Conservation (phyloP, 2,113 vertebrate species). For the Brachionichthys hirsutus region DNA sequence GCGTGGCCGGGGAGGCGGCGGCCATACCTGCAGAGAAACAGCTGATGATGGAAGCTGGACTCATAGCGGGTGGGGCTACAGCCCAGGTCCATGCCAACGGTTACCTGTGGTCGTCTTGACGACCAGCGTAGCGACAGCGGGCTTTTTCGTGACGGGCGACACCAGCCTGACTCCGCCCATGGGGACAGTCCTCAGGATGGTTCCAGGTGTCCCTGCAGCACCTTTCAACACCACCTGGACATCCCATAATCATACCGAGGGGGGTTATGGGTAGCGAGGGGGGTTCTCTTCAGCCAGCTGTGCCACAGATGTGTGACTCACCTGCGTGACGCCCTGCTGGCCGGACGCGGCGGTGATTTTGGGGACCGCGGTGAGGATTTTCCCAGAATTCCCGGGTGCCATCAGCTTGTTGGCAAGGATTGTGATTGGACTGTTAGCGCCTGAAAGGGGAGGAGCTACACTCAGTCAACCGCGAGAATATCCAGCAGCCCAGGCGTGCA, state of each 20-base stretch:
- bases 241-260: neutral
- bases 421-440: constrained; percentile 82
- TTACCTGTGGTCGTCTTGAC: constrained; percentile 87
- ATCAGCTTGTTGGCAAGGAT: constrained; percentile 85
- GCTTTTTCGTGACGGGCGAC: constrained; percentile 81
- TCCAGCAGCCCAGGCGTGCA: neutral
- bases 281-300: too few species aligned
- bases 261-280: neutral
- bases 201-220: constrained; percentile 83
- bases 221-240: constrained; percentile 85
- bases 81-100: neutral
- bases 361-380: constrained; percentile 84
- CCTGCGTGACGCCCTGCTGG: constrained; percentile 87
- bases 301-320: constrained; percentile 30
- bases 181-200: constrained; percentile 84
- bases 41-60: neutral
- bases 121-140: constrained; percentile 83
- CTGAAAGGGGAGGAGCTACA: constrained; percentile 17
- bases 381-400: constrained; percentile 81
- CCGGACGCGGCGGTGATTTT: constrained; percentile 77
- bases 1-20: constrained; percentile 80
- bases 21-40: constrained; percentile 73
- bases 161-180: constrained; percentile 85
- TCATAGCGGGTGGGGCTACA: neutral
- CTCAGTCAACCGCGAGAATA: neutral